A percentile compares a stretch with the other conserved stretches of the same genome.
Evolutionary conservation across 2,113 vertebrate species (phyloP).

Genomic region (Mobula birostris): DNA sequence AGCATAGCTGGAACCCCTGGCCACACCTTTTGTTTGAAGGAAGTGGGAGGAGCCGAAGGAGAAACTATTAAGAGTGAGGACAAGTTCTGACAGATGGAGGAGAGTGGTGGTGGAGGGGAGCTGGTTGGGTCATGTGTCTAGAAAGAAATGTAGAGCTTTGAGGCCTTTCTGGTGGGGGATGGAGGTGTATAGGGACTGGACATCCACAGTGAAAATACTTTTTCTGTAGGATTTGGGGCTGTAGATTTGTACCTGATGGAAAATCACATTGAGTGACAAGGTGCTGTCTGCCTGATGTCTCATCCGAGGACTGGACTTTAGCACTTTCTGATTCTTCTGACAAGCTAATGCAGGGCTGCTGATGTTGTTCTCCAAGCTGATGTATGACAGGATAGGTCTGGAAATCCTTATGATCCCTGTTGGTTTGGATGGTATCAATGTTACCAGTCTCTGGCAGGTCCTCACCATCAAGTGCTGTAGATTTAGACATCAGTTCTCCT

Average conservation of each 20-base stretch:
- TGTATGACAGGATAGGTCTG: constrained; percentile 11
- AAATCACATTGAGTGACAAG: constrained; percentile 61
- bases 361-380: constrained; percentile 45
- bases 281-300: constrained; percentile 52
- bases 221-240: constrained; percentile 30
- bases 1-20: too few species aligned
- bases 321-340: constrained; percentile 40
- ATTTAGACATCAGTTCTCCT: constrained; percentile 63
- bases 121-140: too few species aligned
- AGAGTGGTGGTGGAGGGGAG: too few species aligned
- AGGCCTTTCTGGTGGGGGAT: too few species aligned
- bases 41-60: too few species aligned
- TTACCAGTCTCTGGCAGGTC: constrained; percentile 55
- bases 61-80: too few species aligned
- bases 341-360: constrained; percentile 48
- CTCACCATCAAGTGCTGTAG: constrained; percentile 62
- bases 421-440: constrained; percentile 44
- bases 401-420: constrained; percentile 43
- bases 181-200: too few species aligned
- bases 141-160: too few species aligned
- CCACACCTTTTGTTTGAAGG: too few species aligned
- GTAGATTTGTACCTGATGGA: constrained; percentile 49
- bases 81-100: too few species aligned
- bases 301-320: constrained; percentile 43
- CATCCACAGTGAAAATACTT: too few species aligned